A percentile compares a stretch with the other conserved stretches of the same genome.
Conservation (phyloP, 92 coral and sea anemone genomes). For the Meandrina meandrites region DNA sequence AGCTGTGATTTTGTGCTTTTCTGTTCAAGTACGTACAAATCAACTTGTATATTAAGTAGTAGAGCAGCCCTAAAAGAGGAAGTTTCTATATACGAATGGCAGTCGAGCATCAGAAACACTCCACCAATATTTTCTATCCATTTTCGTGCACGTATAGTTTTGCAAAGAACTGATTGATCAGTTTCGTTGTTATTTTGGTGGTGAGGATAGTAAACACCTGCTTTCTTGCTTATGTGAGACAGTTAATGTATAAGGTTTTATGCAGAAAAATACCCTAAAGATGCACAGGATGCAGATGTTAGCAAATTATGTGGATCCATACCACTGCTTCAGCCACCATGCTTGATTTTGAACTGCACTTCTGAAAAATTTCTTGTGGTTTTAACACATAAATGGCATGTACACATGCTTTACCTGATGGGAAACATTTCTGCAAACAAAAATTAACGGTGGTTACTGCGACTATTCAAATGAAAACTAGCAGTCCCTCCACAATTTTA, state of each 20-base stretch:
- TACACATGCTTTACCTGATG: constrained; percentile 68
- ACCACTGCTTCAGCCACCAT: constrained; percentile 71
- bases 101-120: neutral
- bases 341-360: constrained; percentile 68
- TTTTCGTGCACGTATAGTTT: too few relatives aligned
- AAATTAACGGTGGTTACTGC: neutral
- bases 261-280: too few relatives aligned
- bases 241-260: too few relatives aligned
- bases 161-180: too few relatives aligned
- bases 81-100: neutral
- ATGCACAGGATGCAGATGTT: too few relatives aligned
- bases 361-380: constrained; percentile 96
- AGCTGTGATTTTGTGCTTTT: too few relatives aligned
- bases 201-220: too few relatives aligned
- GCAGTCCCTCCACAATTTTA: too few relatives aligned
- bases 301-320: too few relatives aligned
- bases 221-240: too few relatives aligned
- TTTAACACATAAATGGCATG: constrained; percentile 74
- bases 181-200: too few relatives aligned
- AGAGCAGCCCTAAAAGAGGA: neutral
- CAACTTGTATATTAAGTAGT: neutral
- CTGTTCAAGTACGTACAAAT: constrained; percentile 5
- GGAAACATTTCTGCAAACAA: constrained; percentile 68
- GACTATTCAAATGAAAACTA: neutral
- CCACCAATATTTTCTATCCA: neutral